Evolutionary conservation across 2,888 invertebrate genomes (phyloP), one percentile per base, ranked within the genome.

Genomic region (Bombyx huttoni): DNA sequence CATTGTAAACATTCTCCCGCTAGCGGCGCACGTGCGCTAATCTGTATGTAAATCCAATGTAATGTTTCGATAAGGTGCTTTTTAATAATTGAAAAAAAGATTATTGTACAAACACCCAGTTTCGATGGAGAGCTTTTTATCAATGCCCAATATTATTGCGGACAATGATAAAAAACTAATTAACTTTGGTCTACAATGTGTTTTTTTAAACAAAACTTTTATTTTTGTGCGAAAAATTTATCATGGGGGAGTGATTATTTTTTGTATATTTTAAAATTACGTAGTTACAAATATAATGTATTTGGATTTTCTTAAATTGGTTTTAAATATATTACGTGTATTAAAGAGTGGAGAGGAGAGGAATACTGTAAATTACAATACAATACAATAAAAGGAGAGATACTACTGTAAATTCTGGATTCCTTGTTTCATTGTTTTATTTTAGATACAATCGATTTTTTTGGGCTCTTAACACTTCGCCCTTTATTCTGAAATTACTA

Each of bases 11-110:
- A 47, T 48, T 40, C 2, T 14, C 40, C 13, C 14, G 58, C 60
- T 60, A 60, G 59, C 55, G 61, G 45, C 58, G 71, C 84, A 84
- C 84, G 86, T 87, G 86, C 73, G 57, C 69, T 81, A 81, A 83
- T 81, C 79, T 70, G 53, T 74, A 75, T 77, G 78, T 81, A 81
- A 83, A 82, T 83, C 82, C 79, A 67, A 72, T 67, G 79, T 76
- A 78, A 80, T 75, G 73, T 75, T 79, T 68, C 63, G 82, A 86
- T 86, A 85, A 82, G 75, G 78, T 74, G 74, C 81, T 81, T 77
- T 82, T 80, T 78, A 77, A 70, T 85, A 84, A 87, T 86, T 81
- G 82, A 80, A 85, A 86, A 81, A 84, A 62, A 75, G 80, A 84
- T 84, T 82, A 79, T 62, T 65, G 56, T 59, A 57, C 60, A 54